phyloP scores from a whole-genome alignment of 2,113 vertebrate species.

The Lepisosteus osseus region DNA sequence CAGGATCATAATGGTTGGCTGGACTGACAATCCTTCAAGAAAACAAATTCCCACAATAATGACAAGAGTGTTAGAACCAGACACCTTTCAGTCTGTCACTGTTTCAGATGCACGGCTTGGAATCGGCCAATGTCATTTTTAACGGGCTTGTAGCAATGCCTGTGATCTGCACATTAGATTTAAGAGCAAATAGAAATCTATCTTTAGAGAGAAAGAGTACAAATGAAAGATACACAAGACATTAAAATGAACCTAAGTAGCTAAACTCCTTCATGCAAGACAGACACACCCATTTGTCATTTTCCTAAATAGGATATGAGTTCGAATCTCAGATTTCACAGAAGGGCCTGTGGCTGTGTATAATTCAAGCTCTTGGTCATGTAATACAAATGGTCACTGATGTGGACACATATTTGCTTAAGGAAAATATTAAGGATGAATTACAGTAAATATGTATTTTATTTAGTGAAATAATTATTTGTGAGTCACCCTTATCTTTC shows the following conservation, averaged over 20 bases:
- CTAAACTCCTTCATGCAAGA: neutral
- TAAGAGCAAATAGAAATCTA: neutral
- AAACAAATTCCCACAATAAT: neutral
- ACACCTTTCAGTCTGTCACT: constrained; percentile 1
- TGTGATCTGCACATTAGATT: neutral
- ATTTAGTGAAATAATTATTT: too few relatives aligned
- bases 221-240: neutral
- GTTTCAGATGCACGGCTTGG: constrained; percentile 10
- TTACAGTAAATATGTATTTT: too few relatives aligned
- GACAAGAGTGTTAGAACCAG: constrained; percentile 12
- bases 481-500: too few relatives aligned
- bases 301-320: neutral
- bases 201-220: neutral
- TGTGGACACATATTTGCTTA: too few relatives aligned
- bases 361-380: too few relatives aligned
- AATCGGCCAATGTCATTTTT: constrained; percentile 1
- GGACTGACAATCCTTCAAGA: neutral
- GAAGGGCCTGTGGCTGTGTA: too few relatives aligned
- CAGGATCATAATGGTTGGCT: too few relatives aligned
- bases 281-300: neutral
- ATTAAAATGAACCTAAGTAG: neutral
- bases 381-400: too few relatives aligned
- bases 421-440: too few relatives aligned
- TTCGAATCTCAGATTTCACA: too few relatives aligned
- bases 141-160: constrained; percentile 3